A percentile compares a stretch with the other conserved stretches of the same genome.
phyloP scores from a whole-genome alignment of 1,140 invertebrate genomes.

The Panulirus ornatus region DNA sequence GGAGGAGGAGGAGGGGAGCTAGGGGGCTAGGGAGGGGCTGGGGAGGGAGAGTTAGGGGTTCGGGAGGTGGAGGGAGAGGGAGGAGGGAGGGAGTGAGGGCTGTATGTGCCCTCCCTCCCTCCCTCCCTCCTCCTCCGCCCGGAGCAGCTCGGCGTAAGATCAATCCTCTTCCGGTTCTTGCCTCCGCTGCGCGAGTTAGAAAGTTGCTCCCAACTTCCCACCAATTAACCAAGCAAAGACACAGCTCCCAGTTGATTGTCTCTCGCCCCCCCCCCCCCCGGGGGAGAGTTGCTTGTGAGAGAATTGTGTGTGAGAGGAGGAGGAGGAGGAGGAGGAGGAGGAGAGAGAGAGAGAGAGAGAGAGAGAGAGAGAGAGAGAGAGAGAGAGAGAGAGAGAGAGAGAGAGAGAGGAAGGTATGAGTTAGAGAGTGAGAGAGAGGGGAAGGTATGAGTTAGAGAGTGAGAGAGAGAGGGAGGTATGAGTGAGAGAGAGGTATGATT shows the following conservation, averaged over 20 bases:
- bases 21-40: background rate
- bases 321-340: background rate
- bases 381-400: background rate
- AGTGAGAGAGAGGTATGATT: background rate
- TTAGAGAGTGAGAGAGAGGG: background rate
- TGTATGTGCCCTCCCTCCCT: too few relatives aligned
- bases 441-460: background rate
- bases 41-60: background rate
- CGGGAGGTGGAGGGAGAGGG: background rate
- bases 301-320: background rate
- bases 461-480: background rate
- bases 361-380: background rate
- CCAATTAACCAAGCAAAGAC: background rate
- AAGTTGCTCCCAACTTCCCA: slow-evolving; percentile 7
- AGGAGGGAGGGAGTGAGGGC: background rate
- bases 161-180: slow-evolving; percentile 1
- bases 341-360: background rate
- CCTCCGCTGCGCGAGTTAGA: background rate
- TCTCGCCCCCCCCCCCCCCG: too few relatives aligned
- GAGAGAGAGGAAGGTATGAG: background rate
- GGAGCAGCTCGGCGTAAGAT: background rate
- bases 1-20: background rate
- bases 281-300: too few relatives aligned
- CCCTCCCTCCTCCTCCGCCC: too few relatives aligned
- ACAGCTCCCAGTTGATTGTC: background rate